Conservation (phyloP, 1,140 invertebrate species). For the Solen grandis region DNA sequence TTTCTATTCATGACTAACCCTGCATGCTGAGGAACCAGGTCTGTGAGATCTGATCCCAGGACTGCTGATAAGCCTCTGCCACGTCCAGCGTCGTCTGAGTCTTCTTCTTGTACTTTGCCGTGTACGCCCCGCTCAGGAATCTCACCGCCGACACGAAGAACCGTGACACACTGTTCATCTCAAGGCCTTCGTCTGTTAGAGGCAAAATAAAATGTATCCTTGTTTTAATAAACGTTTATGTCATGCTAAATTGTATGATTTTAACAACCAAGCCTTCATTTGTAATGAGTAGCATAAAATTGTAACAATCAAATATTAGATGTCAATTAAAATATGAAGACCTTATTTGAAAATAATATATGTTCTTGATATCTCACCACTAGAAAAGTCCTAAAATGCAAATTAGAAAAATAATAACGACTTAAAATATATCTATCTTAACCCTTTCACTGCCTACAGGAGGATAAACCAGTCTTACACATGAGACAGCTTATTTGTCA, state of each 20-base stretch:
- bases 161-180: conserved; percentile 19
- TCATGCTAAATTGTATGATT: no score
- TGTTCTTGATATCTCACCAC: no score
- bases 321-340: background rate
- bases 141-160: conserved; percentile 39
- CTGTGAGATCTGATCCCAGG: conserved; percentile 54
- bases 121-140: conserved; percentile 48
- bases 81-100: conserved; percentile 16
- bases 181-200: conserved; percentile 26
- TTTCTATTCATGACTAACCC: conserved; percentile 24
- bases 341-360: background rate
- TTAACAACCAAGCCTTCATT: no score
- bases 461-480: no score
- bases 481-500: no score
- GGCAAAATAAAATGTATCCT: no score
- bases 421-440: no score
- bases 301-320: conserved; percentile 2
- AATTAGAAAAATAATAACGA: no score
- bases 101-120: conserved; percentile 44
- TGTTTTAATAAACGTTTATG: no score
- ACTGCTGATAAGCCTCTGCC: conserved; percentile 5
- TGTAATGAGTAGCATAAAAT: no score
- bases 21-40: conserved; percentile 55
- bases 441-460: no score
- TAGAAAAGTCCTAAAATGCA: no score